Evolutionary conservation across 2,888 invertebrate genomes (phyloP).

Genomic region (Beris morrisii): DNA sequence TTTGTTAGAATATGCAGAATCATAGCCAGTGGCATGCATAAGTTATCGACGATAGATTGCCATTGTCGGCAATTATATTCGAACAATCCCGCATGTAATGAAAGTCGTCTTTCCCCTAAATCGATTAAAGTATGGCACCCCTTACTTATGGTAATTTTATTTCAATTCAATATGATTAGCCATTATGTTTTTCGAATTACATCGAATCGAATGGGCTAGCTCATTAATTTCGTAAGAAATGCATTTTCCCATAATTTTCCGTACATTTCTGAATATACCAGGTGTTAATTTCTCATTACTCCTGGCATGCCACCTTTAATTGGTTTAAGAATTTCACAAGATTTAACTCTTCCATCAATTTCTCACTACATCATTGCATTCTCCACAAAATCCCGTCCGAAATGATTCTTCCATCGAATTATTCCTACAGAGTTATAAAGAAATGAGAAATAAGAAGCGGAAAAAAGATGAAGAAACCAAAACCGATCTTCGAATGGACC

Average conservation of each 20-base stretch:
- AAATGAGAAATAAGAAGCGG: slow-evolving; percentile 19
- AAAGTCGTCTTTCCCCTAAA: too few species aligned
- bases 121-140: too few species aligned
- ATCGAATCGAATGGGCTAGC: slow-evolving; percentile 16
- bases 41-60: too few species aligned
- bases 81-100: too few species aligned
- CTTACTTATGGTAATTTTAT: too few species aligned
- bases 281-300: slow-evolving; percentile 45
- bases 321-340: slow-evolving; percentile 44
- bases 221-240: slow-evolving; percentile 29
- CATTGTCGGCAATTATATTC: too few species aligned
- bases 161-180: too few species aligned
- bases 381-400: not conserved
- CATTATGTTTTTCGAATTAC: too few species aligned
- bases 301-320: slow-evolving; percentile 44
- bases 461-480: slow-evolving; percentile 1
- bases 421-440: slow-evolving; percentile 24
- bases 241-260: slow-evolving; percentile 30
- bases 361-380: slow-evolving; percentile 29
- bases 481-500: slow-evolving; percentile 1
- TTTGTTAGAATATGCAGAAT: too few species aligned
- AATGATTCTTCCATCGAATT: not conserved
- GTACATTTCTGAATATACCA: slow-evolving; percentile 27
- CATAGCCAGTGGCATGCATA: too few species aligned
- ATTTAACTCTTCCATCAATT: slow-evolving; percentile 37